Percentiles rank a stretch among this genome's conserved stretches.
phyloP scores from a whole-genome alignment of 23 tunicate species.

The Halocynthia aurantium region DNA sequence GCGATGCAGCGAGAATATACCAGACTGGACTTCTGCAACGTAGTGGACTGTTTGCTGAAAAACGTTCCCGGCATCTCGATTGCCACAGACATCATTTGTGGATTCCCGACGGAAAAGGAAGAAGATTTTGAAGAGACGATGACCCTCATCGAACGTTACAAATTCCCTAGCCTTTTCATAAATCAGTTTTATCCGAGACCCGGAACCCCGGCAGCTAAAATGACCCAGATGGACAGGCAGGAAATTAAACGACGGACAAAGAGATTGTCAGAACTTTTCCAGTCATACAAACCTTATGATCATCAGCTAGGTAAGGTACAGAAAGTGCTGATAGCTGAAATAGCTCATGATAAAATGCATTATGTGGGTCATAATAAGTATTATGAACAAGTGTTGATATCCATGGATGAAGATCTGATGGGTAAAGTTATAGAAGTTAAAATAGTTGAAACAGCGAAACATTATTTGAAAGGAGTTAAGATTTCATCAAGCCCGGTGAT shows the following conservation, averaged over 20 bases:
- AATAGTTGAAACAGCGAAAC: conserved; percentile 60
- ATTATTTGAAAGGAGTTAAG: conserved; percentile 17
- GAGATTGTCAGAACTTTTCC: conserved; percentile 73
- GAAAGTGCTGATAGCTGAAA: conserved; percentile 86
- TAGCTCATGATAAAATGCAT: conserved; percentile 82
- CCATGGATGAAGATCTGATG: conserved; percentile 84
- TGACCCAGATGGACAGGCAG: conserved; percentile 91
- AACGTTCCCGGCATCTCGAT: conserved; percentile 82
- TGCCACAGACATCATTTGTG: conserved; percentile 97
- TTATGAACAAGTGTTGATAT: conserved; percentile 83
- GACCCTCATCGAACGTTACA: conserved; percentile 67
- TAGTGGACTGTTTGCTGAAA: conserved; percentile 57
- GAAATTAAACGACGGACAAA: conserved; percentile 94
- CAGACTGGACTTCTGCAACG: conserved; percentile 67
- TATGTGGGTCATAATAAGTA: conserved; percentile 93
- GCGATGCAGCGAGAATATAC: conserved; percentile 96
- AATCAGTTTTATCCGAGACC: conserved; percentile 98
- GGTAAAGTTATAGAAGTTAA: conserved; percentile 74
- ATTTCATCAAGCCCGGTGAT: neutral
- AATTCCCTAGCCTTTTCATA: conserved; percentile 92
- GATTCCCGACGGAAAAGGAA: conserved; percentile 92
- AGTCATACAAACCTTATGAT: conserved; percentile 62
- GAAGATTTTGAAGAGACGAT: conserved; percentile 97
- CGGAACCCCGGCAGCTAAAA: conserved; percentile 96
- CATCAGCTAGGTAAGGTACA: conserved; percentile 74